Evolutionary conservation across 2,113 vertebrate genomes (phyloP), one percentile per base, ranked within the genome.

Genomic region (Jaculus jaculus): DNA sequence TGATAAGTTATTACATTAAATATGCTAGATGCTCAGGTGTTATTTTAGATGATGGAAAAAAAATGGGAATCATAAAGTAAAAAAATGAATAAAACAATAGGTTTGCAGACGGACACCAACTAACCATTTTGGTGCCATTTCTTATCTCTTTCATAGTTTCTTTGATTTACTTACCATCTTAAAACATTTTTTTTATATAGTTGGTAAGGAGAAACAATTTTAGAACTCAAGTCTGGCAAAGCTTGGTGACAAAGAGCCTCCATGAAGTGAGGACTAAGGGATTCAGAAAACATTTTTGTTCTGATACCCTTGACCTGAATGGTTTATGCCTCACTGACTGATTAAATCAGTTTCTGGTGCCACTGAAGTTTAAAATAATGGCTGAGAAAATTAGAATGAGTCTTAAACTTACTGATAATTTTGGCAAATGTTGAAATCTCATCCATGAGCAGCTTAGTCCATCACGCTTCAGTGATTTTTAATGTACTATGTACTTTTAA

Each of bases 401-500:
- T 68, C 63, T 96, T 97, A 97, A 96, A 98, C 96, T 97, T 95
- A 91, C 74, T 90, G 85, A 95, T 96, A 94, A 95, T 97, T 98
- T 97, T 96, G 60, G 24, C 7, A 85, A 95, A 92, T 71, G 18
- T 91, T 75, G 12, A 93, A 96, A 97, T 77, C 39, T 66, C 58
- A 61, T 42, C 88, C 90, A 47, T 75, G 74, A 94, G 65, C n/a
- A 69, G 86, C 82, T 97, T 98, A 95, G 94, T 16, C 16, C 17
- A 91, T 72, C 94, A 93, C 92, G 94, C 91, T 91, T 81, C 97
- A 96, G 71, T 95, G 95, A 79, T 79, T 97, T 97, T 97, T 97
- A 97, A 96, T 94, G 94, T 90, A 47, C 12, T 96, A 79, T 87
- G 75, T 93, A 79, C 34, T 93, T 96, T 94, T 77, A 94, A 95